Base-by-base conservation (phyloP, 2,888 invertebrate species). In the Hoplodrina ambigua region DNA sequence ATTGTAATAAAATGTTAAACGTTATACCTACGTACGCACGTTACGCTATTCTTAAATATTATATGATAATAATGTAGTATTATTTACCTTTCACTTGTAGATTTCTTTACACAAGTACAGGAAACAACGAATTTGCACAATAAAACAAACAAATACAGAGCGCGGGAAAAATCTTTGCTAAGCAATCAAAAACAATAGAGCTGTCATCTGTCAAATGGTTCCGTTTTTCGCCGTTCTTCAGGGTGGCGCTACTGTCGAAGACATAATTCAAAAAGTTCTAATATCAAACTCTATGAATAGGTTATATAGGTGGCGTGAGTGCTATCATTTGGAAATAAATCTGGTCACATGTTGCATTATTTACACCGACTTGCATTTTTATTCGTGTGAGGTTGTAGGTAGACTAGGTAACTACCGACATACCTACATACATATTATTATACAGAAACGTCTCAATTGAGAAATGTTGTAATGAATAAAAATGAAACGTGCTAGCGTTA, bases 291-390 rank as follows among this genome's bases (percentile, higher is more conserved):
- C 11, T 33, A 56, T 25, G 25, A 25, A 46, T 46, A 46, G 11
- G 20, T n/a, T 37, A 6, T 7, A 2, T 3, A 19, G 19, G 20
- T 93, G 84, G 85, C 93, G 93, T 94, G 94, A 92, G 93, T 88
- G 90, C 86, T 82, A 58, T 81, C 87, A 86, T 73, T 82, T 88
- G 90, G 90, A 92, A 91, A 91, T 33, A 85, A 88, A 88, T 76
- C 75, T 79, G 59, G 71, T 61, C 60, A 54, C 73, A 68, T 58
- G 69, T 73, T 73, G 69, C 62, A 75, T 75, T 81, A 84, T 58
- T 81, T 41, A 75, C 75, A 73, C 73, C 17, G 46, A 17, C 46
- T 53, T 72, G 69, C 60, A 53, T 72, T 37, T 37, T 5, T 67
- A 60, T 56, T 78, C 53, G 6, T n/a, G 30, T 57, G 20, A 59